Evolutionary conservation across 2,888 invertebrate genomes (phyloP).

Genomic region (Brenthis daphne): DNA sequence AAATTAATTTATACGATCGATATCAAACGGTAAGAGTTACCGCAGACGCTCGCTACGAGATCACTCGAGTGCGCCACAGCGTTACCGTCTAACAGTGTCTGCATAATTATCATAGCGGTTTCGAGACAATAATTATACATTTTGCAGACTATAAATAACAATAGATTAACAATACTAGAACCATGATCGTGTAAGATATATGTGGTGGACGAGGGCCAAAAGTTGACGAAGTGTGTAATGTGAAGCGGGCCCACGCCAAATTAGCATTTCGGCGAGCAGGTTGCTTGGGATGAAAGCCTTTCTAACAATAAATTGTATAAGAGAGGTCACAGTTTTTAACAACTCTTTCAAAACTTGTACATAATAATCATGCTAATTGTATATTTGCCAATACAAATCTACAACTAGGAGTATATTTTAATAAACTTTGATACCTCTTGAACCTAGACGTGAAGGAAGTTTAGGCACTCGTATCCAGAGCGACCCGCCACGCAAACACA

Average conservation of each 20-base stretch:
- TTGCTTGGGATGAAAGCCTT: slow-evolving; percentile 54
- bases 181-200: slow-evolving; percentile 57
- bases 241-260: slow-evolving; percentile 50
- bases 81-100: slow-evolving; percentile 47
- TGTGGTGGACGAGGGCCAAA: slow-evolving; percentile 68
- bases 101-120: slow-evolving; percentile 53
- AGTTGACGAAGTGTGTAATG: slow-evolving; percentile 61
- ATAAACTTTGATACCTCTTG: slow-evolving; percentile 10
- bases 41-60: slow-evolving; percentile 48
- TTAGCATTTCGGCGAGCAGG: slow-evolving; percentile 64
- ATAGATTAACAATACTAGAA: slow-evolving; percentile 65
- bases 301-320: slow-evolving; percentile 35
- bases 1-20: slow-evolving; percentile 28
- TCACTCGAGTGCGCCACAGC: slow-evolving; percentile 53
- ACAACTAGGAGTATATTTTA: background rate
- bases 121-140: slow-evolving; percentile 48
- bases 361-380: too few species aligned
- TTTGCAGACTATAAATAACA: slow-evolving; percentile 63
- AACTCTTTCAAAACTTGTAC: too few species aligned
- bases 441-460: slow-evolving; percentile 25
- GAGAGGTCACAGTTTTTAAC: too few species aligned
- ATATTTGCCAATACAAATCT: background rate
- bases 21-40: slow-evolving; percentile 23
- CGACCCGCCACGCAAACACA: slow-evolving; percentile 69
- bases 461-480: slow-evolving; percentile 48